A percentile compares a stretch with the other conserved stretches of the same genome.
Conservation (phyloP, 2,888 invertebrate species). For the Dioctria rufipes region DNA sequence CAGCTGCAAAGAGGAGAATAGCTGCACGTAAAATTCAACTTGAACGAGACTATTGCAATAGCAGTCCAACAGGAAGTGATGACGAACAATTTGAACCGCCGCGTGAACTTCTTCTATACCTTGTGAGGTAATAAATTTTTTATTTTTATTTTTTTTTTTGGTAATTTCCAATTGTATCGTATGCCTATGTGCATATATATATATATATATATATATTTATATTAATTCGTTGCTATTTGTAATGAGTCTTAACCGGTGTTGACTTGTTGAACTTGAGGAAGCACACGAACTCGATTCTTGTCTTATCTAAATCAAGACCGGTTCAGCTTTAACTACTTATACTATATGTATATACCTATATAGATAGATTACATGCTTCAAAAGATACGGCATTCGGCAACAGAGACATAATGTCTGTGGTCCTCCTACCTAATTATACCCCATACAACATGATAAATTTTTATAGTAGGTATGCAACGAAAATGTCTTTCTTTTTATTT, state of each 20-base stretch:
- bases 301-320: constrained; percentile 35
- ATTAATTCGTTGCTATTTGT: constrained; percentile 27
- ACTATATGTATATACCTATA: too few species aligned
- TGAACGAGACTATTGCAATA: constrained; percentile 67
- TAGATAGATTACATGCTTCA: neutral
- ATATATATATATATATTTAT: neutral
- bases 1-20: constrained; percentile 73
- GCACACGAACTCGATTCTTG: constrained; percentile 3
- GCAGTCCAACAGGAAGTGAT: constrained; percentile 55
- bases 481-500: too few species aligned
- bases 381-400: neutral
- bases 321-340: neutral
- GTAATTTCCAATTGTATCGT: too few species aligned
- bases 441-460: too few species aligned
- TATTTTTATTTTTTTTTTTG: constrained; percentile 1
- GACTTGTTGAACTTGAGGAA: constrained; percentile 51
- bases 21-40: constrained; percentile 75
- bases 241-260: constrained; percentile 33
- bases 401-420: constrained; percentile 29
- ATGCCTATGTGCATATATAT: too few species aligned
- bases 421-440: neutral
- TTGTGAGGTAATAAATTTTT: constrained; percentile 74
- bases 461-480: too few species aligned
- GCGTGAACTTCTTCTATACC: constrained; percentile 76
- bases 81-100: constrained; percentile 74